Percentiles rank a stretch among this genome's conserved stretches.
Evolutionary conservation across 2,113 vertebrate genomes (phyloP).

Genomic region (Baryphthengus martii): DNA sequence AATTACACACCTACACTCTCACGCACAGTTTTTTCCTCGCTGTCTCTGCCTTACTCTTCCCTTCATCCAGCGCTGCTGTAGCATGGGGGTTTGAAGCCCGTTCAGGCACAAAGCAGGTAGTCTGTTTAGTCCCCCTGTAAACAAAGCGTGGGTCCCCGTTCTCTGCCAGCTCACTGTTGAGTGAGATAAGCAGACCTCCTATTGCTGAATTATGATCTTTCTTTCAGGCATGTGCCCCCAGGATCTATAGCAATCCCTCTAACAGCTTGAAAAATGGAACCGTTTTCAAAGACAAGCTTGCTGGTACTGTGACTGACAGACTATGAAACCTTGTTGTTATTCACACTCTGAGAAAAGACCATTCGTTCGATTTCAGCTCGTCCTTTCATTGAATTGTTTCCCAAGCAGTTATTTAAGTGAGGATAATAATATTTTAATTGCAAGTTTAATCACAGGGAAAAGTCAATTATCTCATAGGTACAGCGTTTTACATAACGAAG

Average conservation of each 20-base stretch:
- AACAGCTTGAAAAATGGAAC: slow-evolving; percentile 72
- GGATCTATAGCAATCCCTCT: slow-evolving; percentile 70
- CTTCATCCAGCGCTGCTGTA: background rate
- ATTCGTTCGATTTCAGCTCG: slow-evolving; percentile 25
- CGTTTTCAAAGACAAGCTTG: slow-evolving; percentile 66
- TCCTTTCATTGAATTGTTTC: slow-evolving; percentile 58
- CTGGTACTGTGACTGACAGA: slow-evolving; percentile 57
- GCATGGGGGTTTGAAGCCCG: background rate
- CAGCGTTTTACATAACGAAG: background rate
- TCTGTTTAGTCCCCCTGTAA: slow-evolving; percentile 36
- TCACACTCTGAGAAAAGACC: slow-evolving; percentile 56
- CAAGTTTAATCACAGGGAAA: slow-evolving; percentile 41
- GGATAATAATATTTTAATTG: slow-evolving; percentile 44
- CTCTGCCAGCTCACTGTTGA: slow-evolving; percentile 58
- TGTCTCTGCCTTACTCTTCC: background rate
- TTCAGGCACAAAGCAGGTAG: slow-evolving; percentile 33
- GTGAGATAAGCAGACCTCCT: slow-evolving; percentile 73
- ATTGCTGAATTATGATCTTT: slow-evolving; percentile 73
- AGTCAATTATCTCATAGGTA: slow-evolving; percentile 18
- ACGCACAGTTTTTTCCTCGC: background rate
- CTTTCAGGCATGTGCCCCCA: slow-evolving; percentile 67
- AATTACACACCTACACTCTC: slow-evolving; percentile 20
- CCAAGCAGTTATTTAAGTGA: slow-evolving; percentile 17
- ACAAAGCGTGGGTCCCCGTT: slow-evolving; percentile 49
- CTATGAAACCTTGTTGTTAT: slow-evolving; percentile 60